Base-by-base conservation (phyloP, 2,888 invertebrate genomes). In the Calameuta idolon region DNA sequence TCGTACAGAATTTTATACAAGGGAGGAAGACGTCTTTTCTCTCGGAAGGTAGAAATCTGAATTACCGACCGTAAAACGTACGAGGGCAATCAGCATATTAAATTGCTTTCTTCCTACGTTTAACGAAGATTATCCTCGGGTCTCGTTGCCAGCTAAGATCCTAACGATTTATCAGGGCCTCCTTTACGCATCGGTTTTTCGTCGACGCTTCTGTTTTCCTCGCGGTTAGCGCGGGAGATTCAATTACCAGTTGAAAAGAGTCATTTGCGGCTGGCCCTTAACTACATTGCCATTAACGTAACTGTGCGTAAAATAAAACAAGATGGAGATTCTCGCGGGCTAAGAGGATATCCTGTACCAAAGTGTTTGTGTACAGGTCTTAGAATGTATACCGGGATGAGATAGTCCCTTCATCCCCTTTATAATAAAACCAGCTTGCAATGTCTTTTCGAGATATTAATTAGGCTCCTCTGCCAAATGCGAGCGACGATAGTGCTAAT, bases 371-470 rank as follows among this genome's bases (percentile, higher is more conserved):
- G 9, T 23, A 55, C 31, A 12, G 31, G 31, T 71, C 71, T 33
- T 2, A 34, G 11, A 5, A 9, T 2, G 35, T 31, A 71, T 71
- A 71, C 34, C 0, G 12, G 31, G 12, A 11, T 34, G 31, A 12
- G 12, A 0, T 1, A n/a, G 9, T 71, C 71, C n/a, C 35, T 35
- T 35, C 1, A 12, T 12, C 12, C 31, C 69, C 12, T 11, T 55
- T 55, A 55, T 9, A 9, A 23, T 9, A 5, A 9, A 55, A 9
- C 23, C 37, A 35, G n/a, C 31, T 37, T 37, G 35, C 74, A 37
- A 35, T 35, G 74, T 35, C 74, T 12, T 35, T 74, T 37, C 74
- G 37, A 12, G 34, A 74, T 35, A 35, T 74, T 74, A 74, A 74
- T 74, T 74, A 35, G 74, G 12, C 34, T 37, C 23, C 74, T 35